Percentiles rank a stretch among this genome's conserved stretches.
Evolutionary conservation across 2,113 vertebrate species (phyloP).

Genomic region (Entelurus aequoreus): DNA sequence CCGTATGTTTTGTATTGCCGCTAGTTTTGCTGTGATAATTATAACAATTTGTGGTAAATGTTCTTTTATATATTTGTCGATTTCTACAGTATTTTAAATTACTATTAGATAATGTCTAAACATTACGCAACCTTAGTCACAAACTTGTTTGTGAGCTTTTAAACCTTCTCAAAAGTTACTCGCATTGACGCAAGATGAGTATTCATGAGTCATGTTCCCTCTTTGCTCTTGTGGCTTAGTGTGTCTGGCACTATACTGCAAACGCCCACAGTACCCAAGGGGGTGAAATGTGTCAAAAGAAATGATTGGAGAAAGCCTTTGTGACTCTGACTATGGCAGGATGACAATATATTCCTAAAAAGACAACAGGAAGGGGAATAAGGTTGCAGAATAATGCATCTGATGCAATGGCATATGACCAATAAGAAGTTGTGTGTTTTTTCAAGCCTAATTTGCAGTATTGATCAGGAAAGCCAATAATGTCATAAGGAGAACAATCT

Average conservation of each 20-base stretch:
- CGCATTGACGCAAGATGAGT: conserved; percentile 1
- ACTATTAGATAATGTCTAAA: no score
- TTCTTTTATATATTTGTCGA: no score
- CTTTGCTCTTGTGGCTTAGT: conserved; percentile 22
- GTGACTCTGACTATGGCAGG: conserved; percentile 31
- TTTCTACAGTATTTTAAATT: no score
- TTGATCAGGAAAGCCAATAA: conserved; percentile 35
- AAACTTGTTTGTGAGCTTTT: conserved; percentile 11
- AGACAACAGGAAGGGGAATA: neutral
- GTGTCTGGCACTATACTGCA: conserved; percentile 11
- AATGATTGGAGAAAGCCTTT: conserved; percentile 28
- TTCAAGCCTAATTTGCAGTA: conserved; percentile 33
- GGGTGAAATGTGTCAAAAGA: conserved; percentile 32
- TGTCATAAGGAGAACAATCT: conserved; percentile 21
- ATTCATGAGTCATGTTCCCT: conserved; percentile 12
- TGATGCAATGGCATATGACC: conserved; percentile 18
- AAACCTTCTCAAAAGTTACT: conserved; percentile 23
- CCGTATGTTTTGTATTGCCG: no score
- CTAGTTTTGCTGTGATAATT: no score
- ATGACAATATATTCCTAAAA: conserved; percentile 27
- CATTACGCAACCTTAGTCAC: neutral
- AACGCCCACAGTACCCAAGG: conserved; percentile 11
- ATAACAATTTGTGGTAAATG: no score
- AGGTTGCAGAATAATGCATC: conserved; percentile 14
- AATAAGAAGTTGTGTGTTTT: conserved; percentile 23